Percentiles rank a stretch among this genome's conserved stretches.
phyloP scores from a whole-genome alignment of 2,797 vertebrate species.

The Acrossocheilus wenchowensis region DNA sequence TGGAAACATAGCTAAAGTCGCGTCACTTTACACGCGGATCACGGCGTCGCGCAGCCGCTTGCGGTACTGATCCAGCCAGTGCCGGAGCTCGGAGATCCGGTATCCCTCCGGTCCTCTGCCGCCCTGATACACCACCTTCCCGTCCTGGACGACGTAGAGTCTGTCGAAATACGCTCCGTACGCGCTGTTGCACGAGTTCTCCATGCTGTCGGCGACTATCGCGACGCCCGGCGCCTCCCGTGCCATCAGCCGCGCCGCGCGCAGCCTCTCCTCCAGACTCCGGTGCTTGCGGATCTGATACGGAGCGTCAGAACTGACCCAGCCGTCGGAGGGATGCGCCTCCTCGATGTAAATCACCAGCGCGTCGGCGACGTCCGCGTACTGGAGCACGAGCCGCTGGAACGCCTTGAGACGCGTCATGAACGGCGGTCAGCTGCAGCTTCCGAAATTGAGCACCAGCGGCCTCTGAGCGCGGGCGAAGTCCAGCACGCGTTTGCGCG shows the following conservation, averaged over 20 bases:
- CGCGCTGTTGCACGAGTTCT: slow-evolving; percentile 92
- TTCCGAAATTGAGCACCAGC: slow-evolving; percentile 96
- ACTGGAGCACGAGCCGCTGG: slow-evolving; percentile 86
- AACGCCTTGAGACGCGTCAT: slow-evolving; percentile 96
- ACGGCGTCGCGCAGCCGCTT: slow-evolving; percentile 73
- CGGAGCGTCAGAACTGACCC: slow-evolving; percentile 93
- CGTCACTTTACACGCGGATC: slow-evolving; percentile 80
- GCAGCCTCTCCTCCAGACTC: slow-evolving; percentile 90
- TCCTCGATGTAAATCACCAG: slow-evolving; percentile 97
- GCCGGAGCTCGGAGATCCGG: slow-evolving; percentile 91
- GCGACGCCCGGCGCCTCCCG: slow-evolving; percentile 86
- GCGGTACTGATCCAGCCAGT: slow-evolving; percentile 89
- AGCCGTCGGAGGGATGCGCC: slow-evolving; percentile 96
- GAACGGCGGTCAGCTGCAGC: slow-evolving; percentile 99
- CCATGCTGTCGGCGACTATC: slow-evolving; percentile 93
- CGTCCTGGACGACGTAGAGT: slow-evolving; percentile 91
- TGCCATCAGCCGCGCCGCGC: slow-evolving; percentile 87
- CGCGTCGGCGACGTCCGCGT: slow-evolving; percentile 90
- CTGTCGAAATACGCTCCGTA: slow-evolving; percentile 97
- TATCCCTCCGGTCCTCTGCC: slow-evolving; percentile 93
- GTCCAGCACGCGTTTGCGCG: slow-evolving; percentile 85
- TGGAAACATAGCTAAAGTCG: not conserved
- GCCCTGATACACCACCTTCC: slow-evolving; percentile 92
- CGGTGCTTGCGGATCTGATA: slow-evolving; percentile 92
- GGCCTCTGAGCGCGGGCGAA: slow-evolving; percentile 86